Evolutionary conservation across 2,797 vertebrate species (phyloP), one percentile per base, ranked within the genome.

Genomic region (Fratercula arctica): DNA sequence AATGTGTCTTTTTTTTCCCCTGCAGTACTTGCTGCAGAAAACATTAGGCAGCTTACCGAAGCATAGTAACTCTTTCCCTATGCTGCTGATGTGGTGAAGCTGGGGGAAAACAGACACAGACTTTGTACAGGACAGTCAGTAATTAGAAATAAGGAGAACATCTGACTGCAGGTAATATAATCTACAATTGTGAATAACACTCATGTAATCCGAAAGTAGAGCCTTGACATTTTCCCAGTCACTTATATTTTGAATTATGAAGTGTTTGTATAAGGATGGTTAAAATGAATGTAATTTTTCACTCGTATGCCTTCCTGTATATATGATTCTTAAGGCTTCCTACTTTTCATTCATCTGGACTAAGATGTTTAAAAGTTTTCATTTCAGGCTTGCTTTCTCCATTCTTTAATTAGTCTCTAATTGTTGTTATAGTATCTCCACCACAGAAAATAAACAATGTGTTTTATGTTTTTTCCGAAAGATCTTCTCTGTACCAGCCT

Each of bases 61-160:
- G 39, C 60, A 75, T 19, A 91, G 45, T 60, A 84, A 60, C 25
- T 90, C 78, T 94, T 94, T 66, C 90, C 25, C 75, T 80, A 75
- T 93, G 95, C 39, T 95, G 77, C 79, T 97, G 74, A 87, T 87
- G 46, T 56, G 51, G 23, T 16, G 73, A 95, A 96, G 50, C n/a
- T 70, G 31, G 4, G 11, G 14, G 4, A 29, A 79, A 90, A 91
- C 83, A 81, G 35, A 83, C 57, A 84, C 45, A 94, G 87, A 61
- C 19, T 86, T 85, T 66, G 53, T 85, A 69, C 16, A 60, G 61
- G 64, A 74, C 48, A 87, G 67, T 18, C 73, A 96, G 56, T 18
- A 96, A 95, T 87, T 94, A 94, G 51, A 85, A 86, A 85, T 57
- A 90, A 85, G 51, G 46, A 72, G 57, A 53, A 41, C 76, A 70